These are phyloP conservation scores for Catocala sponsa DNA, from an alignment of 2,888 invertebrate genomes.

Conservation along the genomic window DNA sequence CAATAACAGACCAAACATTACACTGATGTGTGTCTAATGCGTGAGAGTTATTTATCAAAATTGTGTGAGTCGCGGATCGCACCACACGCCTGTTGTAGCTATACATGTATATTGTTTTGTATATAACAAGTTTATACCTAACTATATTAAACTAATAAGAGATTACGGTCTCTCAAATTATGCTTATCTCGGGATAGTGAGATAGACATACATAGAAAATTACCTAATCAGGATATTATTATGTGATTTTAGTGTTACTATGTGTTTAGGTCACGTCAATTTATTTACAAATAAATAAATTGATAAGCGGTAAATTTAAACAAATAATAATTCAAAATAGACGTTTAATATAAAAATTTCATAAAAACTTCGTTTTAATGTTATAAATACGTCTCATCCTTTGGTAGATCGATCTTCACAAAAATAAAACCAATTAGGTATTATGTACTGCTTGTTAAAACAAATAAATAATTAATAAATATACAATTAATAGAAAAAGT, in stretches of 20 bases:
- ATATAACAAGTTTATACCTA: too few relatives aligned
- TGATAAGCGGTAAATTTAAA: conserved; percentile 16
- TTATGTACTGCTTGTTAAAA: conserved; percentile 57
- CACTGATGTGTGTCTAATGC: conserved; percentile 23
- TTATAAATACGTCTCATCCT: conserved; percentile 78
- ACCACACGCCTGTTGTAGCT: background rate
- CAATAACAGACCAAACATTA: conserved; percentile 16
- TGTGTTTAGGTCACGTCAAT: too few relatives aligned
- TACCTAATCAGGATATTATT: too few relatives aligned
- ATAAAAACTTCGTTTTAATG: conserved; percentile 73
- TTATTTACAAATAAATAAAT: too few relatives aligned
- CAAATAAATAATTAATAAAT: conserved; percentile 55
- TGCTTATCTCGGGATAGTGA: background rate
- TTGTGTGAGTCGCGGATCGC: conserved; percentile 15
- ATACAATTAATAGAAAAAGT: conserved; percentile 58
- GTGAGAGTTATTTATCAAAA: conserved; percentile 43
- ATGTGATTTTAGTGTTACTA: too few relatives aligned
- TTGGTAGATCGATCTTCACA: conserved; percentile 68
- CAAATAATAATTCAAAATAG: conserved; percentile 73
- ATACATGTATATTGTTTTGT: too few relatives aligned
- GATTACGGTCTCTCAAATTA: conserved; percentile 14
- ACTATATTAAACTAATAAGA: background rate
- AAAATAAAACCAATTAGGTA: conserved; percentile 60
- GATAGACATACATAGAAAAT: too few relatives aligned
- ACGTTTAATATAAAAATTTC: conserved; percentile 83